phyloP scores from a whole-genome alignment of 1,140 invertebrate genomes.

The Panagrolaimus sp. region DNA sequence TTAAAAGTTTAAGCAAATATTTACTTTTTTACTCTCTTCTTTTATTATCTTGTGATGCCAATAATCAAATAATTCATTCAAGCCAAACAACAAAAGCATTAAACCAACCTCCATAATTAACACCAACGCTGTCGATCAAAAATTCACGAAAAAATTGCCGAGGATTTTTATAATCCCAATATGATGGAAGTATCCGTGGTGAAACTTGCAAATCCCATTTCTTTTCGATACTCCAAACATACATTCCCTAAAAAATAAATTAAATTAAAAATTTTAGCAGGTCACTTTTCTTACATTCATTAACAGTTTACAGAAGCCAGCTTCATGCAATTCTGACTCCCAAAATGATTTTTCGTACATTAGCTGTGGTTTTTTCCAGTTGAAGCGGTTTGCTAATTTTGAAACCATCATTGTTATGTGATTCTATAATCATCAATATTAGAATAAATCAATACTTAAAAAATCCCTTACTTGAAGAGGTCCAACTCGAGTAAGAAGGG shows the following conservation, averaged over 20 bases:
- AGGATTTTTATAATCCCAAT: slow-evolving; percentile 8
- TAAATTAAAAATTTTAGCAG: background rate
- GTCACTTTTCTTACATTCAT: slow-evolving; percentile 39
- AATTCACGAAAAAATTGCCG: slow-evolving; percentile 11
- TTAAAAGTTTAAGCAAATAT: no score
- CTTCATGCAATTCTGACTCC: slow-evolving; percentile 43
- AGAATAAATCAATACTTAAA: background rate
- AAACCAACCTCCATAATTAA: slow-evolving; percentile 14
- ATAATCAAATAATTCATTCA: no score
- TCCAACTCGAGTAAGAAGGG: slow-evolving; percentile 40
- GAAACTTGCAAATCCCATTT: slow-evolving; percentile 42
- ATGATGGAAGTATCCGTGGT: slow-evolving; percentile 37
- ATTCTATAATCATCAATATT: slow-evolving; percentile 29
- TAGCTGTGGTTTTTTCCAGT: slow-evolving; percentile 36
- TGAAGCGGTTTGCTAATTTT: slow-evolving; percentile 31
- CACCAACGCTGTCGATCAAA: slow-evolving; percentile 14
- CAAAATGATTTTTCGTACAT: slow-evolving; percentile 49
- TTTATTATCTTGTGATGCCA: no score
- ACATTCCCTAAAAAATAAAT: slow-evolving; percentile 31
- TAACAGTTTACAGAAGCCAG: slow-evolving; percentile 47
- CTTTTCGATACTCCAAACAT: slow-evolving; percentile 40
- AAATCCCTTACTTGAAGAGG: slow-evolving; percentile 43
- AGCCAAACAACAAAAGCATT: background rate
- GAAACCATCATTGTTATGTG: slow-evolving; percentile 40
- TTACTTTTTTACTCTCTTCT: no score